A percentile compares a stretch with the other conserved stretches of the same genome.
phyloP scores from a whole-genome alignment of 2,888 invertebrate genomes.

The Venusia cambrica region DNA sequence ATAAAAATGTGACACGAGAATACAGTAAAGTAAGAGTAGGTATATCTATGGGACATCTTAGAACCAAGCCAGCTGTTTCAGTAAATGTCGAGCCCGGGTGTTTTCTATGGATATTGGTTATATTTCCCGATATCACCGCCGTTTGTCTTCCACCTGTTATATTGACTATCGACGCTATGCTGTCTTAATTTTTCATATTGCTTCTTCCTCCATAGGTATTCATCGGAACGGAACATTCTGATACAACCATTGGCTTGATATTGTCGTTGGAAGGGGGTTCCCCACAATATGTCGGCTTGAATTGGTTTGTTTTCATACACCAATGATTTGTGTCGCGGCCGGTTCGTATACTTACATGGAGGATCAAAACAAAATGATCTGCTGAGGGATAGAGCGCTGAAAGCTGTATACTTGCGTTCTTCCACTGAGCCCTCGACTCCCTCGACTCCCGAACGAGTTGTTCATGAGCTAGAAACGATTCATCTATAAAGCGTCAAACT shows the following conservation, averaged over 20 bases:
- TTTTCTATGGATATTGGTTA: conserved; percentile 29
- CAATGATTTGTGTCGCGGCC: conserved; percentile 37
- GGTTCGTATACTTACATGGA: conserved; percentile 28
- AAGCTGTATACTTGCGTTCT: conserved; percentile 10
- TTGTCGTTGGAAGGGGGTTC: conserved; percentile 41
- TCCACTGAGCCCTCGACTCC: too few relatives aligned
- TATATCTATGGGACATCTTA: not conserved
- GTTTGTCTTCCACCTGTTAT: conserved; percentile 60
- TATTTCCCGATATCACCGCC: conserved; percentile 61
- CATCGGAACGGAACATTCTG: conserved; percentile 44
- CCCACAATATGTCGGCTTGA: conserved; percentile 42
- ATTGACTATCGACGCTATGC: conserved; percentile 51
- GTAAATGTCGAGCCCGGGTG: conserved; percentile 1
- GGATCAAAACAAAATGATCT: conserved; percentile 29
- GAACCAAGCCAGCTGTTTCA: conserved; percentile 2
- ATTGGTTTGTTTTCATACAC: conserved; percentile 45
- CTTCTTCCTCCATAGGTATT: conserved; percentile 44
- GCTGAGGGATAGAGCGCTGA: conserved; percentile 7
- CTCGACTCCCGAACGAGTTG: too few relatives aligned
- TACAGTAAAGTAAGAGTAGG: too few relatives aligned
- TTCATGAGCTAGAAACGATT: conserved; percentile 2
- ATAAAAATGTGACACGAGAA: too few relatives aligned
- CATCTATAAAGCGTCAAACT: conserved; percentile 3
- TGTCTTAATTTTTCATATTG: conserved; percentile 54
- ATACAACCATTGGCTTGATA: conserved; percentile 53